Evolutionary conservation across 2,888 invertebrate genomes (phyloP), one percentile per base, ranked within the genome.

Genomic region (Stenolophus ochropezus): DNA sequence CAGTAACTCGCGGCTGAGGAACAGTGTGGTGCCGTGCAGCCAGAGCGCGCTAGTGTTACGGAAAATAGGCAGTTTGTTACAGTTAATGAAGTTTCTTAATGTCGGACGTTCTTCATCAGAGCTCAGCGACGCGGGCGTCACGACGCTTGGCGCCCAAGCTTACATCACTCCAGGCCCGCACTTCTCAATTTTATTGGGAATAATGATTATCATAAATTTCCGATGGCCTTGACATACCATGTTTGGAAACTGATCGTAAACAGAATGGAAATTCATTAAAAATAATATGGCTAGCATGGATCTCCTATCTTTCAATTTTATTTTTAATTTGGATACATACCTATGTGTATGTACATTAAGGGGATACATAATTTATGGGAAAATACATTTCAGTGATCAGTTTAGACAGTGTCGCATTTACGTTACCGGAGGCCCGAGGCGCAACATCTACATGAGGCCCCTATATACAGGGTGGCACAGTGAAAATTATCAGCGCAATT

Each of bases 11-110:
- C 73, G 23, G 51, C 18, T 14, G 14, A 42, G 47, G 21, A 21
- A 42, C 18, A 71, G 21, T 21, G 18, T 5, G 42, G 42, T 5
- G 18, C 65, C 27, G 51, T 14, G 27, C 33, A 6, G 4, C 49
- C 69, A 23, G 49, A 25, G 18, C n/a, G 53, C 53, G 33, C 49
- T 51, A 79, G 71, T 79, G 73, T 73, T 73, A 73, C 80, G 80
- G 80, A 80, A 80, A 80, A 80, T 80, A 80, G 73, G 80, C 80
- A 80, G 73, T 80, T 80, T 80, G 73, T 80, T 80, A 80, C 73
- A 80, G 47, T 80, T 80, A 80, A 80, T 80, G 80, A 80, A 80
- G 80, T 80, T 80, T 73, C 80, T 80, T 80, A 80, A 80, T 80
- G 80, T 80, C n/a, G 71, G 71, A 80, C 80, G 80, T 80, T 73